phyloP scores from a whole-genome alignment of 1,140 invertebrate genomes.

The Trichonephila inaurata region DNA sequence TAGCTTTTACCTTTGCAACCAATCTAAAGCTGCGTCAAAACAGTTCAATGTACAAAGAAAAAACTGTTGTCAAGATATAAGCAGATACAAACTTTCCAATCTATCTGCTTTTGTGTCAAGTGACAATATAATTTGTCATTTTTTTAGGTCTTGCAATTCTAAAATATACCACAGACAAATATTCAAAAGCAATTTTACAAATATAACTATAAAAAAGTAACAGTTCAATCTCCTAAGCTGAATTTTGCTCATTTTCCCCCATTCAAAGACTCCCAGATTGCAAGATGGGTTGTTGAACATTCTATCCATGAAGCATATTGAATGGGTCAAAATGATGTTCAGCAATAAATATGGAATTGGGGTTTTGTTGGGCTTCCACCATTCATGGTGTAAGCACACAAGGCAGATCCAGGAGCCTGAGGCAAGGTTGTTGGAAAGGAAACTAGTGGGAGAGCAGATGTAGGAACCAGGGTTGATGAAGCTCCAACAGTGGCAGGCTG shows the following conservation, averaged over 20 bases:
- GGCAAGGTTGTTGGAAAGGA: conserved; percentile 52
- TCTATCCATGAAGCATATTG: not conserved
- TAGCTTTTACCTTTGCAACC: conserved; percentile 71
- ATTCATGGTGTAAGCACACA: conserved; percentile 71
- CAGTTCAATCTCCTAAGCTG: not conserved
- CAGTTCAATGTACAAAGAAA: conserved; percentile 50
- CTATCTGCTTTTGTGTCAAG: conserved; percentile 1
- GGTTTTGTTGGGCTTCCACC: conserved; percentile 57
- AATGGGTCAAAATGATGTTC: conserved; percentile 22
- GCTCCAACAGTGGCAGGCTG: conserved; percentile 71
- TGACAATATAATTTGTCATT: conserved; percentile 13
- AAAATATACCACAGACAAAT: conserved; percentile 57
- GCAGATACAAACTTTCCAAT: conserved; percentile 30
- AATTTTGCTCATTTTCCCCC: not conserved
- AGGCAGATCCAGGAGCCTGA: conserved; percentile 31
- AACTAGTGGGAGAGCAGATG: conserved; percentile 52
- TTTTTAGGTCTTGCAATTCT: conserved; percentile 38
- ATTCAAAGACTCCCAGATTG: not conserved
- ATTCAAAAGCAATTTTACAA: conserved; percentile 47
- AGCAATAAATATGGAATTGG: conserved; percentile 74
- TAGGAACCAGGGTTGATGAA: conserved; percentile 50
- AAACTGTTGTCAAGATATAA: conserved; percentile 55
- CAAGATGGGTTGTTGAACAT: not conserved
- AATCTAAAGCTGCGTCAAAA: conserved; percentile 72
- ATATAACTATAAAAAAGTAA: conserved; percentile 43